Evolutionary conservation across 2,113 vertebrate species (phyloP), one percentile per base, ranked within the genome.

Genomic region (Syngnathus floridae): DNA sequence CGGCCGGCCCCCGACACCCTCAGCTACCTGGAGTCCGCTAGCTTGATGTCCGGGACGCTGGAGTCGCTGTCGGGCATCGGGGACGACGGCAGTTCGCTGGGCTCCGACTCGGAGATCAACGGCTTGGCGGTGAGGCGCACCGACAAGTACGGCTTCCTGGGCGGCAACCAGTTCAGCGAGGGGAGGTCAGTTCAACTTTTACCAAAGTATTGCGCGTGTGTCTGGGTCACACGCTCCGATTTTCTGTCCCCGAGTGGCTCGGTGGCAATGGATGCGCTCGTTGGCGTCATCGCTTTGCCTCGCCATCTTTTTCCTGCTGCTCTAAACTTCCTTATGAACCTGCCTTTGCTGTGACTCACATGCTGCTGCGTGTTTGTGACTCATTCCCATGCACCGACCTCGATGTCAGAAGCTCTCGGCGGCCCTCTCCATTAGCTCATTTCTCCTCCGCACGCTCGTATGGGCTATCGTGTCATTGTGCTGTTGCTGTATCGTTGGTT

Each of bases 91-190:
- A 96, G 95, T 87, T 95, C 94, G 1, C 0, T 95, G 67, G 95
- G 93, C 36, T 96, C 95, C 0, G 95, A 95, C 83, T 96, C 94
- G 0, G 94, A 96, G 82, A 87, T 93, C 80, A 95, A 94, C 10
- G 95, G 92, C 38, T 65, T 91, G 65, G 65, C 90, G 2, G 73
- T 90, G 59, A 91, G 90, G 58, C 92, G 91, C 83, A 94, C 92
- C 3, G 94, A 96, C 87, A 95, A 94, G 77, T 95, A 96, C 26
- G 94, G 95, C 75, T 96, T 96, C 86, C 85, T 95, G 7, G 95
- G 93, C 37, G 95, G 94, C 67, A 89, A 60, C 63, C 95, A 95
- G 86, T 94, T 89, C 86, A 91, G 90, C 5, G 92, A 93, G 7
- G 59, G 59, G 9, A 71, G 87, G 95, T 96, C 31, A 64, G 63